Base-by-base conservation (phyloP, 2,888 invertebrate genomes). In the Pyrrhia umbra region DNA sequence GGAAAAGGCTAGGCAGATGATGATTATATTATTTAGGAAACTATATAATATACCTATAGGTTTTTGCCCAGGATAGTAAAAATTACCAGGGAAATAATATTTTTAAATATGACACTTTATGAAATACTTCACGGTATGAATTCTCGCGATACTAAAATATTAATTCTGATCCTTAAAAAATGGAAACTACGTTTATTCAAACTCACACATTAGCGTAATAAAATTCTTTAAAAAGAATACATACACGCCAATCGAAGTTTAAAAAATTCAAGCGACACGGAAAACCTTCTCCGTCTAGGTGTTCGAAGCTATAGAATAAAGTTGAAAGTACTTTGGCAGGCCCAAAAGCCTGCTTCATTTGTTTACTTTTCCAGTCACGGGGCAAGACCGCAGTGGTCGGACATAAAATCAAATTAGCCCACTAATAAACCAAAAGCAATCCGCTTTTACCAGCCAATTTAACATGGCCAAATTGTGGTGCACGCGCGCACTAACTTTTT, bases 361-460 rank as follows among this genome's bases (percentile, higher is more conserved):
- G 88, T 90, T 91, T 90, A 88, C 87, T 82, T 90, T 90, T 88
- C 89, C 81, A 87, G 90, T 90, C 88, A 89, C 90, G 90, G 59
- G 82, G 80, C 75, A 76, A 82, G 84, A 81, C 87, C 83, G 84
- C 87, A 79, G 85, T 83, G 87, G 88, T 81, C 79, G 84, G 85
- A 87, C 88, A 87, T 90, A 88, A 90, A 93, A 92, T 93, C 91
- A 90, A 92, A 92, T 92, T 91, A 92, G 86, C 79, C 84, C 86
- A 82, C 92, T 92, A 92, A 92, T 92, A 92, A 92, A 92, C 88
- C 90, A 91, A 87, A 88, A 84, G 88, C 91, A 91, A 91, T 91
- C 85, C 89, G 84, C 83, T 89, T 88, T 86, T 81, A 80, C 81
- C 77, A 79, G 75, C 77, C 88, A 85, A 86, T 89, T 89, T 88